phyloP scores from a whole-genome alignment of 2,113 vertebrate species.

The Mionectes macconnelli region DNA sequence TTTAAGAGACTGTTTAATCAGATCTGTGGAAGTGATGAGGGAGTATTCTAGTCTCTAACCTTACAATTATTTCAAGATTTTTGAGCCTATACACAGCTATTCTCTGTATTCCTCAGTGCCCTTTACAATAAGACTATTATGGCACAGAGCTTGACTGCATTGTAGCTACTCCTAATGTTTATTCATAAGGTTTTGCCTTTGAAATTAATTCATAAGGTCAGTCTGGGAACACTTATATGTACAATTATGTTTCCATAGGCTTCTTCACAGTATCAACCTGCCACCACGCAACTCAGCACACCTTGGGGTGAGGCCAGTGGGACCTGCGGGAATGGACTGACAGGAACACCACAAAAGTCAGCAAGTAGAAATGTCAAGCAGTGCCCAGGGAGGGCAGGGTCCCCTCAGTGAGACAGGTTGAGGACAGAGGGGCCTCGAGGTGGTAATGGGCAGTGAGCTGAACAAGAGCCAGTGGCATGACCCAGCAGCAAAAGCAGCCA shows the following conservation, averaged over 20 bases:
- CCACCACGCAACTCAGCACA: neutral
- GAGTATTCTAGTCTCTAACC: neutral
- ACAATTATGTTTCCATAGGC: neutral
- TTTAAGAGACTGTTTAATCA: slow-evolving; percentile 22
- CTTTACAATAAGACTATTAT: neutral
- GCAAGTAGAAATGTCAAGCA: neutral
- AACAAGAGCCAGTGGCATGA: fast-evolving
- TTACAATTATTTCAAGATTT: neutral
- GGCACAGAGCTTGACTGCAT: neutral
- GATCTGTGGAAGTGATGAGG: neutral
- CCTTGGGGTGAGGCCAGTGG: neutral
- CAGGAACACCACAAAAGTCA: neutral
- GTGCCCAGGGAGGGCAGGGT: neutral
- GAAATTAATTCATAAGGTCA: neutral
- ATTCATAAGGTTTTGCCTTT: slow-evolving; percentile 22
- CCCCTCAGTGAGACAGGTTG: neutral
- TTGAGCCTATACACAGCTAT: neutral
- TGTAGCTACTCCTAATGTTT: neutral
- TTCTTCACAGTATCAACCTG: neutral
- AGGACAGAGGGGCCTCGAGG: fast-evolving
- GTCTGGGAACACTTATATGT: neutral
- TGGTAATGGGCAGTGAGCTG: neutral
- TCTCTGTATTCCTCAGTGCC: neutral
- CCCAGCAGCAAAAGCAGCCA: neutral
- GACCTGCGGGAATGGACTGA: neutral